Evolutionary conservation across 2,888 invertebrate genomes (phyloP).

Genomic region (Blera fallax): DNA sequence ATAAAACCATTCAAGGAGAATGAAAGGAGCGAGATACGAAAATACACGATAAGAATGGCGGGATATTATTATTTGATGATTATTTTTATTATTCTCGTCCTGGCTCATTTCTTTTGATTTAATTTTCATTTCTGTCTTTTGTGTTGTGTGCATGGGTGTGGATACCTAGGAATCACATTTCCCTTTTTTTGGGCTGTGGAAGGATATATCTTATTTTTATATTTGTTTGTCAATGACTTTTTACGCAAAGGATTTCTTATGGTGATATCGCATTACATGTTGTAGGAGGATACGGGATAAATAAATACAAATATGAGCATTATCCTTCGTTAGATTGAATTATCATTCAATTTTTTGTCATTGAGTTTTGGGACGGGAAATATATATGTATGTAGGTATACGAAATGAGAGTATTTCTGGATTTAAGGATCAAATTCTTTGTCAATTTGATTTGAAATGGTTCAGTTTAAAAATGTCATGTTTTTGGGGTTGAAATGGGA

Average conservation of each 20-base stretch:
- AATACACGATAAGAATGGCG: constrained; percentile 8
- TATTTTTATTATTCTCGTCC: constrained; percentile 53
- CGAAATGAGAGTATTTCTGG: constrained; percentile 14
- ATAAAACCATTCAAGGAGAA: constrained; percentile 18
- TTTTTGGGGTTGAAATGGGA: too few species aligned
- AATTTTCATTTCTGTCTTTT: constrained; percentile 26
- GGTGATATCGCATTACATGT: constrained; percentile 37
- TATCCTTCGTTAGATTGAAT: constrained; percentile 36
- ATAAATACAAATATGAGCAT: constrained; percentile 33
- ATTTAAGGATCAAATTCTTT: constrained; percentile 8
- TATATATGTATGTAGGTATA: not conserved
- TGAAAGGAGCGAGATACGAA: constrained; percentile 2
- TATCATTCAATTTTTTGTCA: constrained; percentile 46
- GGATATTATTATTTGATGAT: constrained; percentile 42
- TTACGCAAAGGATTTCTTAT: constrained; percentile 42
- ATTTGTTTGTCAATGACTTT: constrained; percentile 60
- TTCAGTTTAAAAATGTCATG: too few species aligned
- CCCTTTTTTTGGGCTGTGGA: not conserved
- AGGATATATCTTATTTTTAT: constrained; percentile 37
- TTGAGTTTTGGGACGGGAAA: constrained; percentile 1
- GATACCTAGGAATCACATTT: constrained; percentile 53
- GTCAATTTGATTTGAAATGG: not conserved
- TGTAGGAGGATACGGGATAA: not conserved
- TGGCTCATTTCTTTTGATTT: constrained; percentile 61
- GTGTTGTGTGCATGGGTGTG: not conserved